phyloP scores from a whole-genome alignment of 2,113 vertebrate genomes.

The Microcebus lehilahytsara region DNA sequence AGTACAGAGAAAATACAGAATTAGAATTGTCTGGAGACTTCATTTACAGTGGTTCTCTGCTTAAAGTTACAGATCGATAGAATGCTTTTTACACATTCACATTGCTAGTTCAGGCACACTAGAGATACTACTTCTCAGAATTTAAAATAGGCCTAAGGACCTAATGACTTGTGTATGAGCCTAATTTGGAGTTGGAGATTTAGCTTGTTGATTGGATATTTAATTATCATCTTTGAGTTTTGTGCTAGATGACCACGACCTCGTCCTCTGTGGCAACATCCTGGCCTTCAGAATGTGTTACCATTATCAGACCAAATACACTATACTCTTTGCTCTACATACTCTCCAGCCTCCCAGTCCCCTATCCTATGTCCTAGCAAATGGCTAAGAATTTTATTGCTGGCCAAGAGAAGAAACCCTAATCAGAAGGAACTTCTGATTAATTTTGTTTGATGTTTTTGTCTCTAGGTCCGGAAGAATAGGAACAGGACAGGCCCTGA shows the following conservation, averaged over 20 bases:
- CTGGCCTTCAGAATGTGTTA: not conserved
- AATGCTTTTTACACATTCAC: not conserved
- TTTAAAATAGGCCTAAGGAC: not conserved
- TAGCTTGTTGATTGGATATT: not conserved
- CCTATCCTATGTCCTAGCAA: not conserved
- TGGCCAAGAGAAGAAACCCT: not conserved
- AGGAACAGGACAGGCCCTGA: not conserved
- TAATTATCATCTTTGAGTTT: slow-evolving; percentile 19
- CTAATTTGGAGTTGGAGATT: not conserved
- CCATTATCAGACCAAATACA: not conserved
- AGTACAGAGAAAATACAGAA: not conserved
- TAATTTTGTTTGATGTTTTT: slow-evolving; percentile 42
- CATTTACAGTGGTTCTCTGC: not conserved
- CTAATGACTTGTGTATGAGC: not conserved
- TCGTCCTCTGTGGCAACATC: not conserved
- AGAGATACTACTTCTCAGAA: not conserved
- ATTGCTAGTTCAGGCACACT: not conserved
- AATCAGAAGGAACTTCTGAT: not conserved
- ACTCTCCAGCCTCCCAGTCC: not conserved
- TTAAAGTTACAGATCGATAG: not conserved
- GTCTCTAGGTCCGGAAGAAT: not conserved
- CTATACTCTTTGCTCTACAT: not conserved
- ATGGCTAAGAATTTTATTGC: not conserved
- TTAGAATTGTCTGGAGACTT: slow-evolving; percentile 11
- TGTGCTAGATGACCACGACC: not conserved